Conservation (phyloP, 2,888 invertebrate genomes). For the Lasius fuliginosus region DNA sequence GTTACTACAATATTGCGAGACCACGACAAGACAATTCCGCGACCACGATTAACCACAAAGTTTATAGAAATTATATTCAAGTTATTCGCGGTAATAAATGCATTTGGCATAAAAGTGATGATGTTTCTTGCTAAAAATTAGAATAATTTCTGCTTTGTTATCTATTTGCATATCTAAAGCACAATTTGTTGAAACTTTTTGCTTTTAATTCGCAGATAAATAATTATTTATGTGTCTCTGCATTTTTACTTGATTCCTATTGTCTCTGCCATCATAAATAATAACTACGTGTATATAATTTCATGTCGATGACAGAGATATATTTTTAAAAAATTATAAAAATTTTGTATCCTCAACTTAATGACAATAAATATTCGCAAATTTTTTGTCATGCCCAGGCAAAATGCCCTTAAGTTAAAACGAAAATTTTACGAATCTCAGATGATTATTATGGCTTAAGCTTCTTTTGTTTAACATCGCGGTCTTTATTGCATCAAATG, state of each 20-base stretch:
- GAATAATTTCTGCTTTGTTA: background rate
- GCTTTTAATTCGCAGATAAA: background rate
- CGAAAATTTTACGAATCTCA: constrained; percentile 37
- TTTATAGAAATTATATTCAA: constrained; percentile 1
- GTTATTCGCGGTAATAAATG: background rate
- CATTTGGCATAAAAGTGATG: background rate
- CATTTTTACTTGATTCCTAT: background rate
- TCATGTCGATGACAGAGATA: background rate
- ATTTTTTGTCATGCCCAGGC: background rate
- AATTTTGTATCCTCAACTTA: background rate
- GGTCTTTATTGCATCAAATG: constrained; percentile 1
- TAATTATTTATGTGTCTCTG: background rate
- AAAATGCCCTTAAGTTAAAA: constrained; percentile 28
- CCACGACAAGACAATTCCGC: background rate
- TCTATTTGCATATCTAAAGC: background rate
- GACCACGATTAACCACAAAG: background rate
- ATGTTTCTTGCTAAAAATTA: background rate
- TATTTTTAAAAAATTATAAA: constrained; percentile 14
- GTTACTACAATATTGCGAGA: constrained; percentile 26
- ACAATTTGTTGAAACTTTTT: background rate
- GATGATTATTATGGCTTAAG: constrained; percentile 38
- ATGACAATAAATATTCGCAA: background rate
- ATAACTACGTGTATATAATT: background rate
- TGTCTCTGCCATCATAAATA: background rate
- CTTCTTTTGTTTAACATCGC: background rate